These are phyloP conservation scores for Chrysochloris asiatica DNA, from an alignment of 2,113 vertebrate genomes.

Conservation along the genomic window DNA sequence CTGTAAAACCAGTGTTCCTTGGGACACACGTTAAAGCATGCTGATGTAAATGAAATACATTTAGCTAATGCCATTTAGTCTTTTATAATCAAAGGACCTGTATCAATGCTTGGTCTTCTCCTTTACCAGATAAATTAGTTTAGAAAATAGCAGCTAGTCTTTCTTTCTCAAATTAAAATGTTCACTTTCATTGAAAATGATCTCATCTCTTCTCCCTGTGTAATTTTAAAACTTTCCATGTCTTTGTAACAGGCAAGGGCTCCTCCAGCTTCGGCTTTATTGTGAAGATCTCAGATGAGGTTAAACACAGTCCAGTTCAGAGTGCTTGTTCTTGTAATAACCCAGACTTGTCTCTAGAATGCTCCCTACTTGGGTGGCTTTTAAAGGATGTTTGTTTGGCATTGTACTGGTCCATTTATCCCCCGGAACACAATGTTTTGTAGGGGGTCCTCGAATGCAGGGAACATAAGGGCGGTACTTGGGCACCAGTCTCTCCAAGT, in stretches of 20 bases:
- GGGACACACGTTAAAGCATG: neutral
- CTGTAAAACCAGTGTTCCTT: neutral
- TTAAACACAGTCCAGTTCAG: neutral
- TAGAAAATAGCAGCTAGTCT: conserved; percentile 28
- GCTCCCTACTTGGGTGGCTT: conserved; percentile 24
- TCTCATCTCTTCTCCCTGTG: neutral
- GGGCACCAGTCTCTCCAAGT: neutral
- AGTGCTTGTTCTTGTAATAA: neutral
- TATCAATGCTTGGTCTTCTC: neutral
- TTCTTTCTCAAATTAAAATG: conserved; percentile 38
- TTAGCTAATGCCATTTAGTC: neutral
- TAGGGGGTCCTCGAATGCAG: neutral
- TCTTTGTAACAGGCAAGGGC: neutral
- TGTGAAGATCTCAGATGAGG: neutral
- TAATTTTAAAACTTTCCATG: neutral
- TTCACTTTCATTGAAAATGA: neutral
- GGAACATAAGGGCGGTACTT: neutral
- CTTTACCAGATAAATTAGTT: neutral
- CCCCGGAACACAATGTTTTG: neutral
- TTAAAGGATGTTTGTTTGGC: conserved; percentile 41
- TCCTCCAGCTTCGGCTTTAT: neutral
- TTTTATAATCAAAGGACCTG: neutral
- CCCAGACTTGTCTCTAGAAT: neutral
- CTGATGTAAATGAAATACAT: neutral
- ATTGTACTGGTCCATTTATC: neutral